Evolutionary conservation across 2,113 vertebrate genomes (phyloP).

Genomic region (Menidia beryllina): DNA sequence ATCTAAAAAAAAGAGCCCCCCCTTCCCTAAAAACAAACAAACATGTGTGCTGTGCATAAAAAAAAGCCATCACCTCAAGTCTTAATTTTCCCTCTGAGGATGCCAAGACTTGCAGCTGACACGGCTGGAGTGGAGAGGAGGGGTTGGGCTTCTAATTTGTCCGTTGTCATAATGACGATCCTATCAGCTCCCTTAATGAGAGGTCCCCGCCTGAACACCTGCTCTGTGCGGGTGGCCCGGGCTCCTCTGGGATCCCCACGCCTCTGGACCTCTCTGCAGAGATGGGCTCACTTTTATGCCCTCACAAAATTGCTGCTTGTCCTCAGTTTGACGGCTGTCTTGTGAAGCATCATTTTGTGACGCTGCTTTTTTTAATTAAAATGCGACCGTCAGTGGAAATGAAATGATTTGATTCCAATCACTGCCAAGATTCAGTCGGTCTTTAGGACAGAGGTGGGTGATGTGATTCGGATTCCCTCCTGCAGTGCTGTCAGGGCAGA

Average conservation of each 20-base stretch:
- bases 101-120: neutral
- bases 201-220: constrained; percentile 42
- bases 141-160: constrained; percentile 41
- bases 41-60: too few species aligned
- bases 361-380: neutral
- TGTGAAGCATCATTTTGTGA: neutral
- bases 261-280: neutral
- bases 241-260: constrained; percentile 5
- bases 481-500: constrained; percentile 5
- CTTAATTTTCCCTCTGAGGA: constrained; percentile 35
- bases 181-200: constrained; percentile 48
- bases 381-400: neutral
- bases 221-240: constrained; percentile 5
- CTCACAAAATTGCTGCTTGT: neutral
- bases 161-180: constrained; percentile 34
- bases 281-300: neutral
- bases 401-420: constrained; percentile 40
- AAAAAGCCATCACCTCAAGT: too few species aligned
- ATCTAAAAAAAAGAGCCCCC: neutral
- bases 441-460: constrained; percentile 17
- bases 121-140: constrained; percentile 19
- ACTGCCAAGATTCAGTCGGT: constrained; percentile 8
- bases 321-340: neutral
- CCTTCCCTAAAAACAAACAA: too few species aligned
- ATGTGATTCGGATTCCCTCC: constrained; percentile 23